Evolutionary conservation across 2,113 vertebrate species (phyloP), one percentile per base, ranked within the genome.

Genomic region (Eulacestoma nigropectus): DNA sequence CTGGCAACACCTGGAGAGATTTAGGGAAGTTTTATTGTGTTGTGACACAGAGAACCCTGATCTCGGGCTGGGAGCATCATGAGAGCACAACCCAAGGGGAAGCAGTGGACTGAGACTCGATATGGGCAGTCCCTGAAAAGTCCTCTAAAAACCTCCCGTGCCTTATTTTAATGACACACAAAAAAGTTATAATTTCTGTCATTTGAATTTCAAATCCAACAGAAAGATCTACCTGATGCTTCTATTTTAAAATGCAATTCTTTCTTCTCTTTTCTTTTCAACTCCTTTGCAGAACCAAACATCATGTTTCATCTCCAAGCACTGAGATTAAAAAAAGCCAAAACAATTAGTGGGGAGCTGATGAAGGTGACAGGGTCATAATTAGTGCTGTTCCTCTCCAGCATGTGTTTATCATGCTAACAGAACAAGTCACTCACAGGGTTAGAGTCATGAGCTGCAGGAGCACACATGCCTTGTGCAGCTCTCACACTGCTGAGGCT

Each of bases 361-460:
- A 98, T 13, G 89, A 95, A 96, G 97, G 97, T 97, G 97, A 98
- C 98, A 98, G 97, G 97, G 97, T 96, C 98, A 91, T 97, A 98
- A 97, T 98, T 98, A 98, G 92, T 96, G 95, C 97, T 81, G 97
- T 93, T 97, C 96, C 92, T 95, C 97, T 94, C 65, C 93, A 95
- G 92, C 95, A 95, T 96, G 59, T 81, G 94, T 87, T 94, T 86
- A 89, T 93, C 95, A 93, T 94, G 94, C 90, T 84, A 79, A 70
- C 89, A 95, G 91, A 94, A 77, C n/a, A 94, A 97, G 96, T 95
- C 89, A 82, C 96, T 97, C 94, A 77, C 95, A 95, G 94, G 85
- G 95, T 64, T n/a, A 11, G 93, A 95, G 74, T 91, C 89, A 91
- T 70, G 89, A 96, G 91, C 93, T 95, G 94, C 91, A 79, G 91